Evolutionary conservation across 2,797 vertebrate genomes (phyloP), one percentile per base, ranked within the genome.

Genomic region (Protosalanx chinensis): DNA sequence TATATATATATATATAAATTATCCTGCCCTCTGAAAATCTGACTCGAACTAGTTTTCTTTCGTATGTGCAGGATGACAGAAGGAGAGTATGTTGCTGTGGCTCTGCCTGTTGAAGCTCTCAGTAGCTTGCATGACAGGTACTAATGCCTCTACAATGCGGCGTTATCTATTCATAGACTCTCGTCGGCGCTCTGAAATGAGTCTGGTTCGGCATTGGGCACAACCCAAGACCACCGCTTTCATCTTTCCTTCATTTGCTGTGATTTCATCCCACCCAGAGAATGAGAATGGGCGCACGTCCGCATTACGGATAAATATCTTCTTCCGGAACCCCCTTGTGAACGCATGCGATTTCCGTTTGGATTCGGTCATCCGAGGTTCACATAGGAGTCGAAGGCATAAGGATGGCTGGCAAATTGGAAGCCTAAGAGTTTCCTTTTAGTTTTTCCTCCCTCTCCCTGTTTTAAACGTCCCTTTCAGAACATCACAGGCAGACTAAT

Each of bases 1-100:
- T 7, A 41, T 1, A 37, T 7, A 37, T 1, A 37, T 7, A 37
- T 7, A 7, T 7, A 37, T 7, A 37, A n/a, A n/a, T n/a, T n/a
- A n/a, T n/a, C 67, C 51, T 70, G 70, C 67, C 76, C 71, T 70
- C 73, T 72, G 85, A 72, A 87, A 88, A 80, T 81, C 76, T 75
- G 72, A 84, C 78, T 41, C 80, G 80, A 76, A 72, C 77, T 79
- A 76, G 81, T 68, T 68, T 69, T 65, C 73, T 76, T 32, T 37
- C 66, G 64, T 81, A 72, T 62, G 63, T 64, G 73, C 75, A 68
- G 60, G 72, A 51, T 71, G 59, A 49, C 70, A 73, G 63, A 53
- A 18, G 15, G n/a, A 18, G 66, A 68, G 53, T 61, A 37, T 8
- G 72, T 63, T 67, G 64, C 70, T 61, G 8, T 68, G 10, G 30